Percentiles rank a stretch among this genome's conserved stretches.
These are phyloP conservation scores for Drosophila suzukii DNA, from an alignment of 1,140 invertebrate genomes.

Conservation along the genomic window DNA sequence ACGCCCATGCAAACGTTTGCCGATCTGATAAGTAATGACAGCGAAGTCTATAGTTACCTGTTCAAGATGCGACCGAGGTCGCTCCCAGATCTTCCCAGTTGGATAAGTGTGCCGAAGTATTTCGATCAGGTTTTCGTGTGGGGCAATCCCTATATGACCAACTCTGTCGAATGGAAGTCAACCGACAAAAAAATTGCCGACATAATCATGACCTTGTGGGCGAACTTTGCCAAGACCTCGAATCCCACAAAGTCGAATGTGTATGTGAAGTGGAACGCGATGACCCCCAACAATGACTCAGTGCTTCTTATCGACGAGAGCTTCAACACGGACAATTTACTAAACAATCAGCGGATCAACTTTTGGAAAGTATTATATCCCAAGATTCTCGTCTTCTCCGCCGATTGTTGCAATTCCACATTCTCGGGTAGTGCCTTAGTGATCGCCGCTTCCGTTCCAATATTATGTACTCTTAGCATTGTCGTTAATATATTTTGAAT, in stretches of 20 bases:
- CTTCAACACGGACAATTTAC: slow-evolving; percentile 89
- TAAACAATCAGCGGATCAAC: slow-evolving; percentile 90
- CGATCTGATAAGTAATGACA: slow-evolving; percentile 86
- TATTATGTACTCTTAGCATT: slow-evolving; percentile 35
- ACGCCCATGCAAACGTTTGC: slow-evolving; percentile 89
- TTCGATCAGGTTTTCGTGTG: slow-evolving; percentile 92
- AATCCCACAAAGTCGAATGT: slow-evolving; percentile 89
- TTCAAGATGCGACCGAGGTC: slow-evolving; percentile 91
- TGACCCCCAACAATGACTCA: slow-evolving; percentile 87
- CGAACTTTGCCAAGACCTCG: slow-evolving; percentile 89
- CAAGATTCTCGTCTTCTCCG: slow-evolving; percentile 88
- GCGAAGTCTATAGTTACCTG: slow-evolving; percentile 88
- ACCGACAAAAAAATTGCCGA: slow-evolving; percentile 91
- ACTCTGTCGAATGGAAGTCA: slow-evolving; percentile 88
- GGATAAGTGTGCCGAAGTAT: slow-evolving; percentile 91
- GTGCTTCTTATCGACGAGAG: slow-evolving; percentile 90
- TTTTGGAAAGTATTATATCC: slow-evolving; percentile 94
- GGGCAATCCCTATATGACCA: slow-evolving; percentile 89
- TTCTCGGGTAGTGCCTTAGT: slow-evolving; percentile 29
- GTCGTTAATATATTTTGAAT: slow-evolving; percentile 47
- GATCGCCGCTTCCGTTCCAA: slow-evolving; percentile 25
- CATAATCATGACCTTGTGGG: slow-evolving; percentile 90
- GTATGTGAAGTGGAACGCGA: slow-evolving; percentile 90
- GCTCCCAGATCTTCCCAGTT: slow-evolving; percentile 88
- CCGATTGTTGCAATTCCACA: slow-evolving; percentile 88